Evolutionary conservation across 2,797 vertebrate species (phyloP).

Genomic region (Acomys russatus): DNA sequence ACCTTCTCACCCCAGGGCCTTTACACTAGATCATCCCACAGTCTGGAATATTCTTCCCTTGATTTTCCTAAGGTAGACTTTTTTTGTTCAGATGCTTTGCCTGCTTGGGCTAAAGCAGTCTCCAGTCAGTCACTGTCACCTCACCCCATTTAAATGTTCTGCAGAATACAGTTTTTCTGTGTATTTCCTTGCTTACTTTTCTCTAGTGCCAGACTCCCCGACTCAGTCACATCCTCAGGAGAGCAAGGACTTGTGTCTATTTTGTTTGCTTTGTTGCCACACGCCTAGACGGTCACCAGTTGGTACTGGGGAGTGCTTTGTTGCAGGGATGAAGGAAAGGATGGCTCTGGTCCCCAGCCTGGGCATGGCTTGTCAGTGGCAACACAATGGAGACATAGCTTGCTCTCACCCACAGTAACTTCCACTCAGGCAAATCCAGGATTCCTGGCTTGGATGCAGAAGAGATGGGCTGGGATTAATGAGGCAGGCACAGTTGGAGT

Average conservation of each 20-base stretch:
- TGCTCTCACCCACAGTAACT: neutral
- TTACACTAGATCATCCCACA: neutral
- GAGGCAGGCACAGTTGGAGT: neutral
- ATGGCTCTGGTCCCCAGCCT: neutral
- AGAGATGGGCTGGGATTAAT: neutral
- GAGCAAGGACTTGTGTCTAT: neutral
- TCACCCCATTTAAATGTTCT: neutral
- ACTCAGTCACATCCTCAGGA: neutral
- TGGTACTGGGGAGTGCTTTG: neutral
- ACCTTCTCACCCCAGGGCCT: constrained; percentile 1
- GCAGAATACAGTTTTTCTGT: neutral
- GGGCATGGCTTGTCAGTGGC: neutral
- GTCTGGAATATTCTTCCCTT: constrained; percentile 7
- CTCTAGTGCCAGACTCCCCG: neutral
- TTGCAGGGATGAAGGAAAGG: neutral
- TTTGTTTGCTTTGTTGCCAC: neutral
- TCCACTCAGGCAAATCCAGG: neutral
- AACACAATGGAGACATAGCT: neutral
- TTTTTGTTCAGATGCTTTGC: neutral
- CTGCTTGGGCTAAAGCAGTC: neutral
- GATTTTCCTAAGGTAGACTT: neutral
- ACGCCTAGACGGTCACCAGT: neutral
- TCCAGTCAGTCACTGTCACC: neutral
- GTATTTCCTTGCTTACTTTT: neutral
- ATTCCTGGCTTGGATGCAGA: neutral